Evolutionary conservation across 2,888 invertebrate species (phyloP).

Genomic region (Tillus elongatus): DNA sequence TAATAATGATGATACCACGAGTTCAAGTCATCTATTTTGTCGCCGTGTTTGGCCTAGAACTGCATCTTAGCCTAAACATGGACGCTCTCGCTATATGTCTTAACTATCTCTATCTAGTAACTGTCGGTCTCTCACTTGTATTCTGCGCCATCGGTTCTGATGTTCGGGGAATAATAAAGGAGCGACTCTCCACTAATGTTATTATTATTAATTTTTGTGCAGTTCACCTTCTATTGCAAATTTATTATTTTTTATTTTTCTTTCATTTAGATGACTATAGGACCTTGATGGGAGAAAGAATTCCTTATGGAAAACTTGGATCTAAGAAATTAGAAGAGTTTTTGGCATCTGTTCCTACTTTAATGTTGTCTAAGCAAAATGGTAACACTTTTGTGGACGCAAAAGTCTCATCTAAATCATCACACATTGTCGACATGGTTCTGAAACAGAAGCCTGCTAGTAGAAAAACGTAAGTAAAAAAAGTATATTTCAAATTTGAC

Average conservation of each 20-base stretch:
- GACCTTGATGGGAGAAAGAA: slow-evolving; percentile 52
- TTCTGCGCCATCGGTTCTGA: no score
- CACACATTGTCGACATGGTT: slow-evolving; percentile 48
- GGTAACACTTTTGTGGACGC: slow-evolving; percentile 52
- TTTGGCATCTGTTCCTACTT: slow-evolving; percentile 48
- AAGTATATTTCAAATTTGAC: neutral
- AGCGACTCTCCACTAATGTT: no score
- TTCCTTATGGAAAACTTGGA: slow-evolving; percentile 55
- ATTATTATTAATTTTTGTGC: no score
- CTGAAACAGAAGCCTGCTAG: slow-evolving; percentile 35
- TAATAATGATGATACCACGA: no score
- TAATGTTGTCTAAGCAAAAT: slow-evolving; percentile 46
- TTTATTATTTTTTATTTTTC: no score
- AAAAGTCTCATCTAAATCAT: slow-evolving; percentile 49
- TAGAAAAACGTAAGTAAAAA: slow-evolving; percentile 20
- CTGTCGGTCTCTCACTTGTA: neutral
- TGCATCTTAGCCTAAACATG: no score
- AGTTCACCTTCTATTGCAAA: no score
- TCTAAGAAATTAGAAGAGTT: slow-evolving; percentile 51
- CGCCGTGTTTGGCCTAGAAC: no score
- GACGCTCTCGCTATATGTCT: no score
- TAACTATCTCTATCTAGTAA: no score
- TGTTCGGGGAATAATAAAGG: no score
- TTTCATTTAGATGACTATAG: slow-evolving; percentile 58
- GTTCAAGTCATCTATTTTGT: no score